Evolutionary conservation across 2,888 invertebrate species (phyloP).

Genomic region (Tipula lateralis): DNA sequence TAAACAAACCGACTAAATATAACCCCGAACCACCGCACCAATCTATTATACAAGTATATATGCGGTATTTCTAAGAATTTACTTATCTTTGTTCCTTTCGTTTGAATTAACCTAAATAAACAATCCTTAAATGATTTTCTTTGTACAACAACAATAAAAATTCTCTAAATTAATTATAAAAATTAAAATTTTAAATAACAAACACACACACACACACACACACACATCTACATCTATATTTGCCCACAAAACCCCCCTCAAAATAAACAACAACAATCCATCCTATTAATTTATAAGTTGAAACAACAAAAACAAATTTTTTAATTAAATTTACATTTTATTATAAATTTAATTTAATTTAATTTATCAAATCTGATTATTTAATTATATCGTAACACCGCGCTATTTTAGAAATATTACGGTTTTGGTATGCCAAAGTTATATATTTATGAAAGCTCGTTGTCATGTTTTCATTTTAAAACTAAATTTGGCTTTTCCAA

Average conservation of each 20-base stretch:
- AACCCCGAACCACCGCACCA: background rate
- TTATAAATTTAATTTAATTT: background rate
- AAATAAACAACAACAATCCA: background rate
- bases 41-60: background rate
- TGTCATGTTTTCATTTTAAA: too few relatives aligned
- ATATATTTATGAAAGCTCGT: too few relatives aligned
- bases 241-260: background rate
- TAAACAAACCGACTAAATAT: background rate
- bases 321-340: background rate
- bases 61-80: background rate
- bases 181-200: background rate
- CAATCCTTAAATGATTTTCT: background rate
- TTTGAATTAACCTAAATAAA: conserved; percentile 1
- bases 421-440: too few relatives aligned
- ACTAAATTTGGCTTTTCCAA: too few relatives aligned
- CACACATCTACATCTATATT: too few relatives aligned
- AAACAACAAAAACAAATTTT: background rate
- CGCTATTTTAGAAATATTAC: too few relatives aligned
- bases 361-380: background rate
- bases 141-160: background rate
- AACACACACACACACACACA: background rate
- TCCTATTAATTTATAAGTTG: background rate
- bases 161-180: background rate
- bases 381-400: background rate
- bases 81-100: background rate